phyloP scores from a whole-genome alignment of 2,797 vertebrate genomes.

The Eurystomus glaucurus region DNA sequence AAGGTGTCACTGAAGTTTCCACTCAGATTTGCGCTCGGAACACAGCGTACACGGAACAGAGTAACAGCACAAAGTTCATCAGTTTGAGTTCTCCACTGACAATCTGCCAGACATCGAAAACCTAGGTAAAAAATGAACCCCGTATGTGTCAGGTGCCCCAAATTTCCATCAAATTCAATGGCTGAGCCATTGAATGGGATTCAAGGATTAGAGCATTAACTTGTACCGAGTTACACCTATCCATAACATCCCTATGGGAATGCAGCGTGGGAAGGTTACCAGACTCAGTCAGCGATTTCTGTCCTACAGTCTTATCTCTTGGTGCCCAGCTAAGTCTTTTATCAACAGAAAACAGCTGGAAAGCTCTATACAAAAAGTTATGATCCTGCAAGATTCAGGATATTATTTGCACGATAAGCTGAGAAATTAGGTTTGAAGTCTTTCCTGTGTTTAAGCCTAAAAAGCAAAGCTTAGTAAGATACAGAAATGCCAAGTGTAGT shows the following conservation, averaged over 20 bases:
- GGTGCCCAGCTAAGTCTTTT: slow-evolving; percentile 60
- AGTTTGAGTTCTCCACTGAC: not conserved
- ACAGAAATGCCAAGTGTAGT: not conserved
- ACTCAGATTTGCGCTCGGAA: not conserved
- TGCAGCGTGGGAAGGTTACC: not conserved
- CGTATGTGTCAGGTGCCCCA: not conserved
- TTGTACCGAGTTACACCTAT: slow-evolving; percentile 32
- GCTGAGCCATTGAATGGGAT: not conserved
- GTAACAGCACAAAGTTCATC: not conserved
- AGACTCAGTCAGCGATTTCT: slow-evolving; percentile 49
- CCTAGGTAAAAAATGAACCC: not conserved
- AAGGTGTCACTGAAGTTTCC: not conserved
- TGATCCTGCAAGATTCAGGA: slow-evolving; percentile 57
- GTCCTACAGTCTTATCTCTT: slow-evolving; percentile 17
- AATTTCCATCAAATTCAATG: not conserved
- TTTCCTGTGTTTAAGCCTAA: slow-evolving; percentile 41
- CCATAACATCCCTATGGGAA: slow-evolving; percentile 36
- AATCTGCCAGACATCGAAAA: not conserved
- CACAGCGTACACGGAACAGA: not conserved
- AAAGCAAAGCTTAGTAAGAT: slow-evolving; percentile 35
- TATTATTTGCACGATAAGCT: slow-evolving; percentile 33
- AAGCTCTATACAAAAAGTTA: slow-evolving; percentile 46
- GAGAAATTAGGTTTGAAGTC: slow-evolving; percentile 52
- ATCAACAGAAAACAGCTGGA: slow-evolving; percentile 61
- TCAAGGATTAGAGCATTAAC: slow-evolving; percentile 21